Evolutionary conservation across 2,113 vertebrate genomes (phyloP).

Genomic region (Hippolais icterina): DNA sequence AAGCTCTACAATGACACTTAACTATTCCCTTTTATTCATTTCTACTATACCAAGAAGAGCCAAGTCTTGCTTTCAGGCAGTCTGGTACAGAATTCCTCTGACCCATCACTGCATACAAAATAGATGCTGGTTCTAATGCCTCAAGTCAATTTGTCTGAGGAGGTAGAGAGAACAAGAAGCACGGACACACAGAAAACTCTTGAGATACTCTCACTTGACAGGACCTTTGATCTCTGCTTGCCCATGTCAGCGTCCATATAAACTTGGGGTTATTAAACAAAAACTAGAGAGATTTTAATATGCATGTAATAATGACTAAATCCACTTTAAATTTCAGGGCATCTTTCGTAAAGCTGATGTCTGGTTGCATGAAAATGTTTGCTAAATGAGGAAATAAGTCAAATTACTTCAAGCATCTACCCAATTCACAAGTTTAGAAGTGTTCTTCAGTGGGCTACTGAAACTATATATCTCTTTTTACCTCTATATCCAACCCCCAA

Average conservation of each 20-base stretch:
- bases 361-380: background rate
- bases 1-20: background rate
- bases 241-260: background rate
- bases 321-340: background rate
- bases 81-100: background rate
- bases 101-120: background rate
- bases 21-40: background rate
- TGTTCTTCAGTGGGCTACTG: background rate
- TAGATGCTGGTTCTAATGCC: background rate
- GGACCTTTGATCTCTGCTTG: background rate
- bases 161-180: background rate
- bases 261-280: background rate
- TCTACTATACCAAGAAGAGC: background rate
- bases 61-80: background rate
- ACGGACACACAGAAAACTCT: fast-evolving
- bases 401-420: background rate
- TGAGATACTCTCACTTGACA: background rate
- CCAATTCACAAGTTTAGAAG: background rate
- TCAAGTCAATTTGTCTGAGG: background rate
- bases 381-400: background rate
- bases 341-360: background rate
- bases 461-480: no score
- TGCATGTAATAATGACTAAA: background rate
- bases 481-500: no score
- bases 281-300: background rate